Base-by-base conservation (phyloP, 2,113 vertebrate species). In the Dromaius novaehollandiae region DNA sequence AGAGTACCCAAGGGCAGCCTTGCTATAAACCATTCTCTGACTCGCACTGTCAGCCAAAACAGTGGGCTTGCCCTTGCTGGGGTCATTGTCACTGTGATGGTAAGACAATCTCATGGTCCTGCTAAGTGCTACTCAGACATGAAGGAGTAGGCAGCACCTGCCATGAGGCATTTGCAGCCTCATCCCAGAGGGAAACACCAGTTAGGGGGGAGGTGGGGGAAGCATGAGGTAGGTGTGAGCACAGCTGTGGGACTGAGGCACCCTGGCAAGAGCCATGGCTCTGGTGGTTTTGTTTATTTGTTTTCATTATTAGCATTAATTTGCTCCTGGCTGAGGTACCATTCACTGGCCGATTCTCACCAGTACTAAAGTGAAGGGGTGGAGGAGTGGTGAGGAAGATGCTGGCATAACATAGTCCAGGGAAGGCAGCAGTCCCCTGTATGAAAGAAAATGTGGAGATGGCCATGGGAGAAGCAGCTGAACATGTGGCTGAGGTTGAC, bases 241-340 rank as follows among this genome's bases (percentile, higher is more conserved):
- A 68, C 4, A 11, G 65, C 18, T 7, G 28, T 16, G 30, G 56
- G 56, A 14, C 40, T 68, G 30, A 48, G 61, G 71, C 51, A 36
- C 40, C 13, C 15, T 25, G 26, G 13, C 16, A 32, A 71, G 15
- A 65, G 22, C 10, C 1, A 0, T 22, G 48, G 73, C 38, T 55
- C 10, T 3, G 10, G n/a, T 6, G 28, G 6, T 2, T 4, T 4
- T 8, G 5, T 8, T 65, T 3, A 6, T 38, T 38, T 38, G 38
- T 38, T 38, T 38, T 38, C 8, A 8, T 38, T 38, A 38, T 38
- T 38, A 38, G 38, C 38, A 38, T 21, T n/a, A 21, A 32, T 74
- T 84, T 63, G 16, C n/a, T 86, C 36, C 74, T 73, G 70, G 25
- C 36, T 0, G 0, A 32, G 36, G 28, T 4, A 30, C 40, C 7